Conservation (phyloP, 2,888 invertebrate genomes). For the Dasysyrphus albostriatus region DNA sequence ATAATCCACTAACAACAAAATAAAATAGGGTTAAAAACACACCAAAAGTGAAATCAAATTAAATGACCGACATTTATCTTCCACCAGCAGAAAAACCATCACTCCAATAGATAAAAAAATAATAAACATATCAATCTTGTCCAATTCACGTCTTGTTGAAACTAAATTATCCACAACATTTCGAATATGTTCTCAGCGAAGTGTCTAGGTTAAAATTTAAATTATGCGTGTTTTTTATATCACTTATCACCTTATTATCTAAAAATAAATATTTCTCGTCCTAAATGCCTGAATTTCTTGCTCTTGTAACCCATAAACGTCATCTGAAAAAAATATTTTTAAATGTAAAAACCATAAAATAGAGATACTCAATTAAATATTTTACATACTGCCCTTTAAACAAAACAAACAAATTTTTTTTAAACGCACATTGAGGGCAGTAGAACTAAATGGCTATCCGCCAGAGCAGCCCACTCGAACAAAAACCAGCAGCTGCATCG, state of each 20-base stretch:
- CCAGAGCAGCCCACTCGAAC: constrained; percentile 49
- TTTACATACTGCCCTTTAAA: constrained; percentile 48
- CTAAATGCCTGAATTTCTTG: constrained; percentile 64
- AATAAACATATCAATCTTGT: background rate
- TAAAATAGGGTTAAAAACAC: background rate
- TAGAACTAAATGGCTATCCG: constrained; percentile 49
- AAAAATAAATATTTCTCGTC: constrained; percentile 44
- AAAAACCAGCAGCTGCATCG: constrained; percentile 51
- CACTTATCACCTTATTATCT: constrained; percentile 40
- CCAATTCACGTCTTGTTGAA: constrained; percentile 9
- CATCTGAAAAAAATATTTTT: constrained; percentile 22
- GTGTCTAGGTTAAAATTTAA: constrained; percentile 31
- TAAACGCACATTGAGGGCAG: constrained; percentile 63
- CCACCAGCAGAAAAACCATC: background rate
- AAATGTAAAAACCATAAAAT: constrained; percentile 21
- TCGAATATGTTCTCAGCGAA: background rate
- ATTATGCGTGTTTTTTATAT: background rate
- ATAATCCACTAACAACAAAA: background rate
- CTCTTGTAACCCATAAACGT: constrained; percentile 70
- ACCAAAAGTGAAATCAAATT: background rate
- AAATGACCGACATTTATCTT: background rate
- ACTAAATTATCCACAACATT: background rate
- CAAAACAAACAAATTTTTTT: constrained; percentile 14
- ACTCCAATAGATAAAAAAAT: background rate
- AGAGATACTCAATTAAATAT: constrained; percentile 53